phyloP scores from a whole-genome alignment of 1,140 invertebrate genomes.

The Cataglyphis hispanica region DNA sequence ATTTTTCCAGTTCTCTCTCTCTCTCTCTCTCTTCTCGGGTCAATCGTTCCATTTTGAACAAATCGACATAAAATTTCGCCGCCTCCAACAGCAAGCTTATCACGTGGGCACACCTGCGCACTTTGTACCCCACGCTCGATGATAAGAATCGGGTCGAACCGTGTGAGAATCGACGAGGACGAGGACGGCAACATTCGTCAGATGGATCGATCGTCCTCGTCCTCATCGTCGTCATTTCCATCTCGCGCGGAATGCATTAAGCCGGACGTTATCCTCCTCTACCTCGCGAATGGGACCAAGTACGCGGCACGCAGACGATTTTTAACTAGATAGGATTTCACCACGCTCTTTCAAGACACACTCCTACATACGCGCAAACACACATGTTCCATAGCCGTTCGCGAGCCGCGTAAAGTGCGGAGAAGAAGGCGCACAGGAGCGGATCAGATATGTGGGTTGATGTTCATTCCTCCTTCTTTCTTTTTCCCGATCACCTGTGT shows the following conservation, averaged over 20 bases:
- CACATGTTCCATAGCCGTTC: not conserved
- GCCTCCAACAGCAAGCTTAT: conserved; percentile 39
- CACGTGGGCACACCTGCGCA: conserved; percentile 49
- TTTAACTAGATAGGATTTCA: conserved; percentile 77
- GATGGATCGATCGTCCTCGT: conserved; percentile 69
- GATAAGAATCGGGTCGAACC: conserved; percentile 73
- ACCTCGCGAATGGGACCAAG: conserved; percentile 76
- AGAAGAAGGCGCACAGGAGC: conserved; percentile 49
- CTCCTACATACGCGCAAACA: conserved; percentile 49
- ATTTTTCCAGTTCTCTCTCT: not conserved
- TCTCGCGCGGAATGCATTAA: conserved; percentile 78
- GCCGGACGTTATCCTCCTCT: conserved; percentile 74
- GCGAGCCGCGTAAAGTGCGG: conserved; percentile 51
- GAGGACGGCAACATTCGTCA: conserved; percentile 62
- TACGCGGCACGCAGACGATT: conserved; percentile 79
- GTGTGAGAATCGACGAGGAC: conserved; percentile 74
- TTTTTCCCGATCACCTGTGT: not conserved
- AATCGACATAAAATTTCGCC: conserved; percentile 15
- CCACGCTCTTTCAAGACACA: conserved; percentile 28
- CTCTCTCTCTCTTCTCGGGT: not conserved
- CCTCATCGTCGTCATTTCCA: conserved; percentile 67
- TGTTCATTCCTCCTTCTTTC: not conserved
- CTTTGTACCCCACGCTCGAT: conserved; percentile 38
- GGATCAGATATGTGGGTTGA: conserved; percentile 19
- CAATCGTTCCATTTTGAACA: not conserved